Percentiles rank a stretch among this genome's conserved stretches.
These are phyloP conservation scores for Mimumesa dahlbomi DNA, from an alignment of 2,888 invertebrate genomes.

Conservation along the genomic window DNA sequence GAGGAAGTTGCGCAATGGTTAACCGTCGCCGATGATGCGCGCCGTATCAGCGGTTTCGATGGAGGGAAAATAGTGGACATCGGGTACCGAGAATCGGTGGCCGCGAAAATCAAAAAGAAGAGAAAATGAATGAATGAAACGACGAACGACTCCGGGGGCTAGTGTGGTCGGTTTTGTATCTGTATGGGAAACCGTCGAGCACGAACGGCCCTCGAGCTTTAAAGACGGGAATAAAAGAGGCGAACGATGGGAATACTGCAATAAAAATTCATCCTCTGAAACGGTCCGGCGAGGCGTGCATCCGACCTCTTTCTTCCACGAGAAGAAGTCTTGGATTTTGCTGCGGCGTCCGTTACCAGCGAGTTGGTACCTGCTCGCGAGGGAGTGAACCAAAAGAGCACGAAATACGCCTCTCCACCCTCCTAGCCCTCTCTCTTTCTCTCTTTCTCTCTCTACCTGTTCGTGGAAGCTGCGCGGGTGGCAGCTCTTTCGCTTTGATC, in stretches of 20 bases:
- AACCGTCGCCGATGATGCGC: conserved; percentile 58
- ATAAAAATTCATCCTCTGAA: conserved; percentile 55
- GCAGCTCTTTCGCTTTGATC: conserved; percentile 58
- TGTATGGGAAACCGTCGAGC: neutral
- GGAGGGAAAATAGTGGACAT: neutral
- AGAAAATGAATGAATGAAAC: conserved; percentile 10
- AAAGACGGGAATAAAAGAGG: conserved; percentile 1
- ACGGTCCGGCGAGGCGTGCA: conserved; percentile 62
- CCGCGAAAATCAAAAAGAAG: no score
- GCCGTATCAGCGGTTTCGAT: no score
- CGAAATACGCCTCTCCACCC: no score
- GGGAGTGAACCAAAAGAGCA: no score
- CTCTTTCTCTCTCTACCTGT: conserved; percentile 42
- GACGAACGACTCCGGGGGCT: neutral
- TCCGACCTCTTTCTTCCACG: conserved; percentile 61
- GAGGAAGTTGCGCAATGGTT: conserved; percentile 71
- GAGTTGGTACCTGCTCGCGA: no score
- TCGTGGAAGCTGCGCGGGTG: conserved; percentile 54
- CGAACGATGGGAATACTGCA: conserved; percentile 17
- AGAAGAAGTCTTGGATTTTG: no score
- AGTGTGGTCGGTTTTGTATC: neutral
- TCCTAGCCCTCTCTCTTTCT: no score
- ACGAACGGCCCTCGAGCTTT: neutral
- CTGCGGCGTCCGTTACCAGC: no score
- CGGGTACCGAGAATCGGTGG: conserved; percentile 24